A percentile compares a stretch with the other conserved stretches of the same genome.
Evolutionary conservation across 2,113 vertebrate species (phyloP).

Genomic region (Oreochromis niloticus): DNA sequence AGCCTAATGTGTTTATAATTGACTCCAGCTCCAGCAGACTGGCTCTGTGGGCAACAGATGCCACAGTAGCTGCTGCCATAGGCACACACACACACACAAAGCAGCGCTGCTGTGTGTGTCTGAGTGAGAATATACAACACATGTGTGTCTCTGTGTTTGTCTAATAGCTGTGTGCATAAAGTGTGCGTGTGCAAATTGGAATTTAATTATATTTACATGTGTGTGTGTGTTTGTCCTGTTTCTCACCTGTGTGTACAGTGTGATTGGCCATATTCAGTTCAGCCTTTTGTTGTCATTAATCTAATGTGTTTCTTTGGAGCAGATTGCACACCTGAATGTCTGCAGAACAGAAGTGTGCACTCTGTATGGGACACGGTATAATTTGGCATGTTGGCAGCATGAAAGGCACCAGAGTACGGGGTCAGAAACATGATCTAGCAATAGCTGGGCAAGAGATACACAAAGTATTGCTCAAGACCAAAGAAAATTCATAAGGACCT

Average conservation of each 20-base stretch:
- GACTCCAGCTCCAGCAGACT: constrained; percentile 55
- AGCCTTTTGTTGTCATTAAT: not conserved
- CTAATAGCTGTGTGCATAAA: not conserved
- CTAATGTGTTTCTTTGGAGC: not conserved
- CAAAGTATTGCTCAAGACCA: not conserved
- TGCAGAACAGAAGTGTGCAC: not conserved
- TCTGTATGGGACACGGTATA: not conserved
- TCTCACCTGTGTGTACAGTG: not conserved
- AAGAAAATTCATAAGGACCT: not conserved
- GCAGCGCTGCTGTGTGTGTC: not conserved
- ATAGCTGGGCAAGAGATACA: not conserved
- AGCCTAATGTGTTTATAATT: constrained; percentile 71
- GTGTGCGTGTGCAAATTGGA: not conserved
- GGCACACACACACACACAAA: not conserved
- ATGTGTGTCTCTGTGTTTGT: not conserved
- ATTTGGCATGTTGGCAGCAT: not conserved
- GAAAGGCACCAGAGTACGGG: not conserved
- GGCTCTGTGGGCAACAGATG: constrained; percentile 57
- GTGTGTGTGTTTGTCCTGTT: not conserved
- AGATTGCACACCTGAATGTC: not conserved
- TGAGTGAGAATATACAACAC: not conserved
- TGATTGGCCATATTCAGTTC: not conserved
- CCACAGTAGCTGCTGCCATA: constrained; percentile 38
- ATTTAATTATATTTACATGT: not conserved
- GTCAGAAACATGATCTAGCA: not conserved